Evolutionary conservation across 2,888 invertebrate species (phyloP).

Genomic region (Copidosoma aretas): DNA sequence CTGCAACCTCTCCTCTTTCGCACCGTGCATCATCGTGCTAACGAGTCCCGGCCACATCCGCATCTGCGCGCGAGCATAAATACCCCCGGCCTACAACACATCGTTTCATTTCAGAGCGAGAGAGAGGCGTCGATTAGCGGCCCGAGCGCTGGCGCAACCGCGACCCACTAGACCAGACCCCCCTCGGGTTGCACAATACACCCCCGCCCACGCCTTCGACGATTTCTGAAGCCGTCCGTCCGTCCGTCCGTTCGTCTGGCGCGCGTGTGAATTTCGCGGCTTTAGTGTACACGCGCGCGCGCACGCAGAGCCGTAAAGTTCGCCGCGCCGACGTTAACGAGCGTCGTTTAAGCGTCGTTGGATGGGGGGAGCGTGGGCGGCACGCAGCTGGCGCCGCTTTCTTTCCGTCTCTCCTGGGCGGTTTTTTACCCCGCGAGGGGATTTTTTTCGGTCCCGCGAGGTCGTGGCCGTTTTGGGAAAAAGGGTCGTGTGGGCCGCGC

Average conservation of each 20-base stretch:
- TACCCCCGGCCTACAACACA: background rate
- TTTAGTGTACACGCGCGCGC: background rate
- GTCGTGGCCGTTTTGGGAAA: slow-evolving; percentile 9
- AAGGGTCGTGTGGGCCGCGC: background rate
- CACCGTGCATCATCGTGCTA: background rate
- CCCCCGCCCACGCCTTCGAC: slow-evolving; percentile 43
- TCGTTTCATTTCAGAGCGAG: background rate
- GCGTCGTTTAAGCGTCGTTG: slow-evolving; percentile 1
- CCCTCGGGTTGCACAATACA: slow-evolving; percentile 54
- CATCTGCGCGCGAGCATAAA: background rate
- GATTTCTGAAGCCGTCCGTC: slow-evolving; percentile 33
- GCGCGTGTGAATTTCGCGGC: slow-evolving; percentile 22
- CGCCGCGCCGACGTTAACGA: slow-evolving; percentile 28
- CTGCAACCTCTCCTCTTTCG: too few species aligned
- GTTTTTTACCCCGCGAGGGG: background rate
- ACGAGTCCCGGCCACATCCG: background rate
- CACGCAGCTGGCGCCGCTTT: slow-evolving; percentile 1
- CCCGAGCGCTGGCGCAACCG: slow-evolving; percentile 45
- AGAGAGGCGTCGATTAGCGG: slow-evolving; percentile 36
- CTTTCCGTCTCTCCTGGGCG: background rate
- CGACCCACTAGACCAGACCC: slow-evolving; percentile 56
- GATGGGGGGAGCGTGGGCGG: slow-evolving; percentile 6
- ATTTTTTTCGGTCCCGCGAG: background rate
- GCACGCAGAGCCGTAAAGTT: slow-evolving; percentile 23
- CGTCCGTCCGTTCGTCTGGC: background rate